Evolutionary conservation across 2,113 vertebrate species (phyloP), one percentile per base, ranked within the genome.

Genomic region (Nettapus auritus): DNA sequence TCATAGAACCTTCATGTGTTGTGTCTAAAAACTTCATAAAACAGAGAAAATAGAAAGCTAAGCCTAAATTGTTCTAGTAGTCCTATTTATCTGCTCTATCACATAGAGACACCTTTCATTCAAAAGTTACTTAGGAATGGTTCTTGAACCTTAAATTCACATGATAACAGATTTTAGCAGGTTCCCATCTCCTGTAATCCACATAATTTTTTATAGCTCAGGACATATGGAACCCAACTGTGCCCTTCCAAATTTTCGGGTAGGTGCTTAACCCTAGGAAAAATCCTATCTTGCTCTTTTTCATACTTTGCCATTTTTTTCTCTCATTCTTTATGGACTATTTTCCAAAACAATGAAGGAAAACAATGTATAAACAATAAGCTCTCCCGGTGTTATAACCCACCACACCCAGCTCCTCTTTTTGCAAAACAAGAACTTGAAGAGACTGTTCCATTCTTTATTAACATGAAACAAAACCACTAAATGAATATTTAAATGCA

Each of bases 401-500:
- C 23, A 85, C 76, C 92, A 84, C 83, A 95, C 81, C 89, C 95
- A n/a, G 55, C 36, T 95, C 33, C 56, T 89, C 23, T 79, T 74
- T 82, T 82, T 78, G 63, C 82, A 97, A 97, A 95, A 75, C 55
- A 94, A 93, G 78, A 81, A 89, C 80, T 96, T 91, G 57, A 75
- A 88, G 73, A 76, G 64, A 71, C 44, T 23, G 6, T 83, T 92
- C n/a, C 26, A 12, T 83, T 93, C 90, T 38, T 82, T 77, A 64
- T 44, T 55, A 77, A 71, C 29, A 69, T 63, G 40, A 87, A 96
- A 81, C 13, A 96, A 97, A 96, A 31, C 40, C 70, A 91, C 60
- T 84, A 94, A 96, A 95, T 86, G 95, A 96, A 97, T 96, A 97
- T 96, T 97, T 96, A 62, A 98, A 95, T 63, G 56, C 90, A 63